phyloP scores from a whole-genome alignment of 2,888 invertebrate species.

The Platypus cylindrus region DNA sequence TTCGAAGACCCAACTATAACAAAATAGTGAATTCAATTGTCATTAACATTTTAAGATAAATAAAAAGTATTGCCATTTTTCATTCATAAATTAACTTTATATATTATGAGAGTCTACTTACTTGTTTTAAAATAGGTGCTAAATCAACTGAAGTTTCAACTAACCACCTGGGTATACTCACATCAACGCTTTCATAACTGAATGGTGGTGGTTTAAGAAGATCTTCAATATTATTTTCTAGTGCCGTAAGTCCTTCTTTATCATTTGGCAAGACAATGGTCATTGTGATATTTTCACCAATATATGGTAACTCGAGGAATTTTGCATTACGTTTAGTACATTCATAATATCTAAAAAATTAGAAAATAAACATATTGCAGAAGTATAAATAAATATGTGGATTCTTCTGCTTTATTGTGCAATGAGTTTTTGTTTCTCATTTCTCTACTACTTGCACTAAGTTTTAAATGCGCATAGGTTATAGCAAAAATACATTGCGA shows the following conservation, averaged over 20 bases:
- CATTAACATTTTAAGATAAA: conserved; percentile 1
- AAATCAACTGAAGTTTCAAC: conserved; percentile 18
- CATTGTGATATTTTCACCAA: conserved; percentile 21
- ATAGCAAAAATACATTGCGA: too few relatives aligned
- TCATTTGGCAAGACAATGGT: conserved; percentile 23
- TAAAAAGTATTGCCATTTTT: background rate
- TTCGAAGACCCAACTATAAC: conserved; percentile 20
- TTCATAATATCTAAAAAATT: conserved; percentile 23
- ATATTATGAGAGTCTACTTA: too few relatives aligned
- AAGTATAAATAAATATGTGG: too few relatives aligned
- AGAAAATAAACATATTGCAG: background rate
- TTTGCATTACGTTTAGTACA: conserved; percentile 22
- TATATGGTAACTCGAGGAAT: conserved; percentile 26
- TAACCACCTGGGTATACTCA: conserved; percentile 20
- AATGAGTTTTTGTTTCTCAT: too few relatives aligned
- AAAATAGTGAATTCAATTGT: conserved; percentile 2
- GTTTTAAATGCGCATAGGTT: too few relatives aligned
- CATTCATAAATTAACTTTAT: too few relatives aligned
- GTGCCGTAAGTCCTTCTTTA: conserved; percentile 18
- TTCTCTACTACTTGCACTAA: too few relatives aligned
- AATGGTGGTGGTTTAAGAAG: conserved; percentile 16
- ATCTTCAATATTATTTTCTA: conserved; percentile 16
- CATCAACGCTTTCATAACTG: conserved; percentile 15
- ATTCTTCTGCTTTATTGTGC: too few relatives aligned
- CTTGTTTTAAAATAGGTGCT: conserved; percentile 19